A percentile compares a stretch with the other conserved stretches of the same genome.
Evolutionary conservation across 2,113 vertebrate species (phyloP).

Genomic region (Triplophysa dalaica): DNA sequence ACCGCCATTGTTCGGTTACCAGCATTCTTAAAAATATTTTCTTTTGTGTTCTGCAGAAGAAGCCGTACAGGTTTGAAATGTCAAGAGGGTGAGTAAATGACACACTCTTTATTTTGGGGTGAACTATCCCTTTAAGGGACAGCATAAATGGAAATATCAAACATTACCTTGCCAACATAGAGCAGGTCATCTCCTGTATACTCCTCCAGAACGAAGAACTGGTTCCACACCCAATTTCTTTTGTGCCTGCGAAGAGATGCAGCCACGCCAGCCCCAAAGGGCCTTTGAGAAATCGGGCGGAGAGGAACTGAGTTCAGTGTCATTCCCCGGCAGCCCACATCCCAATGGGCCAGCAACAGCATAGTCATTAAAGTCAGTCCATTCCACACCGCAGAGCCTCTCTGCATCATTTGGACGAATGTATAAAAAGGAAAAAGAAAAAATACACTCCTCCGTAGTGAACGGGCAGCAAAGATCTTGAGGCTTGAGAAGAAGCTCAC

Average conservation of each 20-base stretch:
- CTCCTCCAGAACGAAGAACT: slow-evolving; percentile 91
- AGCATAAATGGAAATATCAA: background rate
- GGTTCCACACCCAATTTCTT: slow-evolving; percentile 93
- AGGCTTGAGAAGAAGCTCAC: background rate
- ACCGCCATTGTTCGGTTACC: too few relatives aligned
- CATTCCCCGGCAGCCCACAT: slow-evolving; percentile 42
- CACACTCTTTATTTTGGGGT: too few relatives aligned
- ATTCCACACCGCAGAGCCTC: slow-evolving; percentile 36
- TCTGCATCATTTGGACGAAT: slow-evolving; percentile 47
- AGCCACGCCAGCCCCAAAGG: background rate
- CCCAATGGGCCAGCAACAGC: slow-evolving; percentile 49
- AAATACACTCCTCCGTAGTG: slow-evolving; percentile 27
- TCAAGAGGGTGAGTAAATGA: too few relatives aligned
- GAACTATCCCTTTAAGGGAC: too few relatives aligned
- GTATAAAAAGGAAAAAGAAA: slow-evolving; percentile 10
- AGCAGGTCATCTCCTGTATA: slow-evolving; percentile 87
- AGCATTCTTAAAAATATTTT: too few relatives aligned
- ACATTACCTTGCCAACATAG: slow-evolving; percentile 88
- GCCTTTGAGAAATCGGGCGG: background rate
- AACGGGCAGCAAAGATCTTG: slow-evolving; percentile 34
- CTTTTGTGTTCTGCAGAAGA: too few relatives aligned
- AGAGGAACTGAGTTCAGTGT: slow-evolving; percentile 47
- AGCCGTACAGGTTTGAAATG: too few relatives aligned
- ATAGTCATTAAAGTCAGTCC: slow-evolving; percentile 44
- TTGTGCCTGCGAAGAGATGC: slow-evolving; percentile 64